phyloP scores from a whole-genome alignment of 1,140 invertebrate species.

The Pararge aegeria region DNA sequence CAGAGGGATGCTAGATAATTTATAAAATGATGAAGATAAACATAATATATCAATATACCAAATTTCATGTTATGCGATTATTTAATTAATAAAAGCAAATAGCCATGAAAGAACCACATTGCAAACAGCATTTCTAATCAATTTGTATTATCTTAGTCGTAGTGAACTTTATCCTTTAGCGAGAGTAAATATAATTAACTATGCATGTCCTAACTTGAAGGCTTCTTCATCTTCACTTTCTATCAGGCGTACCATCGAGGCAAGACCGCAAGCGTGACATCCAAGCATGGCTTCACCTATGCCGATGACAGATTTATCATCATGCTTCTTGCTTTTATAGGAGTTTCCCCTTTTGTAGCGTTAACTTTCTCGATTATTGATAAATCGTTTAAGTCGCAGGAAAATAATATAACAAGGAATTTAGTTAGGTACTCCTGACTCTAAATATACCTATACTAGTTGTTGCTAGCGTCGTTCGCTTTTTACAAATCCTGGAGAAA shows the following conservation, averaged over 20 bases:
- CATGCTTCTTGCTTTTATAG: neutral
- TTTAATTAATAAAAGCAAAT: no score
- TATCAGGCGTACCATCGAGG: neutral
- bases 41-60: no score
- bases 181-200: neutral
- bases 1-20: no score
- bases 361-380: neutral
- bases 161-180: neutral
- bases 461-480: no score
- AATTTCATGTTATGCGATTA: no score
- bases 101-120: no score
- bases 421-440: no score
- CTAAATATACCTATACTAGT: no score
- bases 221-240: constrained; percentile 3
- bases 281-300: neutral
- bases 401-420: no score
- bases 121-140: neutral
- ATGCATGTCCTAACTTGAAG: neutral
- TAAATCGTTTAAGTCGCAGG: no score
- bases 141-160: neutral
- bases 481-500: no score
- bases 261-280: neutral
- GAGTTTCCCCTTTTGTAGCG: neutral
- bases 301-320: neutral
- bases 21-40: no score